Base-by-base conservation (phyloP, 1,140 invertebrate genomes). In the Zaprionus capensis region DNA sequence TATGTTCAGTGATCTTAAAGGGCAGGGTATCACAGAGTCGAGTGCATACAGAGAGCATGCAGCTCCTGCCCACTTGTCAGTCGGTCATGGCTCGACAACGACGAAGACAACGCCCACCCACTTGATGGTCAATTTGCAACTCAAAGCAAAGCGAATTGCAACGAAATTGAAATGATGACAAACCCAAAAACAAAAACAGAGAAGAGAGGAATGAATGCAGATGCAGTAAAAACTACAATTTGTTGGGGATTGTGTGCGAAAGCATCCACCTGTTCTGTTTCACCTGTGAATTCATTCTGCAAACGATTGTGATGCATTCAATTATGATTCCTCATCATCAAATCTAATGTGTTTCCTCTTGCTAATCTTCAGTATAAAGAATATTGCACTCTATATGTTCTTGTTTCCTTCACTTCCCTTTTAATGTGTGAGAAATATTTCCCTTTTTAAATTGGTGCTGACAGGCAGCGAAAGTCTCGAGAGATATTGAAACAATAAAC, bases 131-230 rank as follows among this genome's bases (percentile, higher is more conserved):
- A 62, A 31, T 28, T 38, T 58, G 5, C 49, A 55, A 51, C 9
- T 34, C 15, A 46, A 64, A 57, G 53, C 14, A 57, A 64, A 58
- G 36, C 9, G 26, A 38, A 74, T 72, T 44, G 53, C 71, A 76
- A 70, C 22, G 67, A 76, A 83, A 83, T 79, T 68, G 72, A 84
- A 84, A 84, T 80, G 64, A 75, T 81, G 70, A 74, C 70, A 84
- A 72, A 74, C 58, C 62, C 81, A 79, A 78, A 76, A 64, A 41
- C 68, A 24, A 51, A 20, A 51, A 20, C 49, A 58, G 53, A 34
- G 38, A n/a, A 22, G 28, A 38, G 12, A 31, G 28, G 28, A 31
- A 31, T 31, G 7, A 31, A 31, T 31, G 28, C 6, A 15, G 57
- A 44, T 17, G 59, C 34, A 59, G 44, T 34, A 17, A 59, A 34